Conservation (phyloP, 2,113 vertebrate genomes). For the Ptilonorhynchus violaceus region DNA sequence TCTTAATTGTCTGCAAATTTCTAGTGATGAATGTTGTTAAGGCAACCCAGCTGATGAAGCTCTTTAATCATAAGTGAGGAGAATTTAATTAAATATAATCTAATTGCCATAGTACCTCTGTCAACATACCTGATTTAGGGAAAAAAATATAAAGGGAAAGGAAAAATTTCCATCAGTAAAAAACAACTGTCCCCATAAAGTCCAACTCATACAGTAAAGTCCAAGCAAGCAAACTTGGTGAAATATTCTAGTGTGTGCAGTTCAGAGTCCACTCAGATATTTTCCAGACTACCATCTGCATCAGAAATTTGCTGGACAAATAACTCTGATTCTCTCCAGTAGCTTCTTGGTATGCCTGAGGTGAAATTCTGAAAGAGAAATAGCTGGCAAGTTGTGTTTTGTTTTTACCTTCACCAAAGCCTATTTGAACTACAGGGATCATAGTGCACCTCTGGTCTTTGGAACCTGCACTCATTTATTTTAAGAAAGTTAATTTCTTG, state of each 20-base stretch:
- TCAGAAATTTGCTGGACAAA: slow-evolving; percentile 10
- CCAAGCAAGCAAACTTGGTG: background rate
- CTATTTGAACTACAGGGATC: background rate
- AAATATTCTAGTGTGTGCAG: background rate
- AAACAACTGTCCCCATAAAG: background rate
- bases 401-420: background rate
- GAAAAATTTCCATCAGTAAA: background rate
- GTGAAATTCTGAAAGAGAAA: background rate
- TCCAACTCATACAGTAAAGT: background rate
- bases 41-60: background rate
- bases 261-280: slow-evolving; percentile 56
- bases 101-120: background rate
- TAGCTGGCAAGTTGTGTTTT: background rate
- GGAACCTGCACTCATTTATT: background rate
- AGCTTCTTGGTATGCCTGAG: slow-evolving; percentile 42
- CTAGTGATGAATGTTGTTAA: background rate
- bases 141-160: background rate
- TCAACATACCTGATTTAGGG: background rate
- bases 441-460: background rate
- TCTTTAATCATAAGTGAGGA: background rate
- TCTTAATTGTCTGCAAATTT: background rate
- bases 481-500: background rate
- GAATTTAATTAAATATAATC: background rate
- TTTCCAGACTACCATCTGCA: background rate
- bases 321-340: slow-evolving; percentile 49